phyloP scores from a whole-genome alignment of 2,797 vertebrate genomes.

The Holocentrus rufus region DNA sequence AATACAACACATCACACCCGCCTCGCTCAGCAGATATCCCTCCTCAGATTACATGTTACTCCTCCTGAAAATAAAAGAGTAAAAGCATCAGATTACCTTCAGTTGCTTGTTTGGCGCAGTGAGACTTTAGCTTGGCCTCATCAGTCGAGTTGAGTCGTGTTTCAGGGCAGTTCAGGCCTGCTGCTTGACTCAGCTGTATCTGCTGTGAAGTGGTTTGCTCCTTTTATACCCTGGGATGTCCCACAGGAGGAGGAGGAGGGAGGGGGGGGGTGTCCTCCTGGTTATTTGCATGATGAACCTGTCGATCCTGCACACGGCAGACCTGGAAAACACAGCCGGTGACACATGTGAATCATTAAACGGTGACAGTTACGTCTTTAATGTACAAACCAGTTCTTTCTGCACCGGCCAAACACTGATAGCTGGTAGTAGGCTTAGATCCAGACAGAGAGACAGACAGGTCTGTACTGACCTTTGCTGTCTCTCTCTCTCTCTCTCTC shows the following conservation, averaged over 20 bases:
- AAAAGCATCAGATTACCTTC: conserved; percentile 58
- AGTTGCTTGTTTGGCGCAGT: conserved; percentile 16
- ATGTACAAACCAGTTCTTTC: conserved; percentile 42
- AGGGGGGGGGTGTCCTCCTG: neutral
- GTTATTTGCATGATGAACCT: conserved; percentile 49
- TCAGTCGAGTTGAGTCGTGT: conserved; percentile 32
- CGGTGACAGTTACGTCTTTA: conserved; percentile 14
- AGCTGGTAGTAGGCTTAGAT: neutral
- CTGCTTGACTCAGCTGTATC: conserved; percentile 34
- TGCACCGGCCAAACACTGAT: conserved; percentile 15
- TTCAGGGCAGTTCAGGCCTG: conserved; percentile 25
- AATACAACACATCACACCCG: neutral
- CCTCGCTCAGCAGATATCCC: too few relatives aligned
- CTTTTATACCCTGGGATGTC: conserved; percentile 71
- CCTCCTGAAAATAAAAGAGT: neutral
- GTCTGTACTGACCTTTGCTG: neutral
- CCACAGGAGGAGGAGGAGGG: conserved; percentile 10
- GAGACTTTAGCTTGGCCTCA: conserved; percentile 55
- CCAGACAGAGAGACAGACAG: conserved; percentile 17
- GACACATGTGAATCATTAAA: conserved; percentile 71
- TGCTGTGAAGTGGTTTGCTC: conserved; percentile 22
- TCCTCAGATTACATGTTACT: neutral
- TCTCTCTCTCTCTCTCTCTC: neutral
- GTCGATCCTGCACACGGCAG: conserved; percentile 19
- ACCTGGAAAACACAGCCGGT: conserved; percentile 44